Evolutionary conservation across 2,888 invertebrate species (phyloP), one percentile per base, ranked within the genome.

Genomic region (Lasioglossum malachurum): DNA sequence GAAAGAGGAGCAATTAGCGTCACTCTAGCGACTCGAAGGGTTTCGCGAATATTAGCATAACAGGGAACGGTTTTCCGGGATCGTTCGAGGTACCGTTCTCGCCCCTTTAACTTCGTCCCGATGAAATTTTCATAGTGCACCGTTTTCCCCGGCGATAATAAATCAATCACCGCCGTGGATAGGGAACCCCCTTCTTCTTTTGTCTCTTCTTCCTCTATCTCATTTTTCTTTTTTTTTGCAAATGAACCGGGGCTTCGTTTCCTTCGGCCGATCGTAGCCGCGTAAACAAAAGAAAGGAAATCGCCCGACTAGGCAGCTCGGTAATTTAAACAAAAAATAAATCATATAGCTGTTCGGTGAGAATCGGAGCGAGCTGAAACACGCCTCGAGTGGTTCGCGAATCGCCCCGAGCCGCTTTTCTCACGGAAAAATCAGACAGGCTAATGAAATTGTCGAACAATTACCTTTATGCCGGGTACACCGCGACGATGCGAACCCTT

Each of bases 301-400:
- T 53, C 78, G 75, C 71, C 75, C 72, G 84, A 75, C 83, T 84
- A 72, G 78, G 84, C 72, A 69, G 84, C 74, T 38, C 75, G 78
- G 44, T 67, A 83, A 75, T 84, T 78, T 78, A 75, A 79, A 85
- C 72, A 84, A 84, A 84, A 79, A 79, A 79, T 85, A 85, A 84
- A 84, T 85, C 84, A 85, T 84, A 64, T 84, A 64, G 71, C 73
- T 75, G 38, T 35, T 31, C 84, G 78, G 85, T 85, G 85, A 84
- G 85, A 85, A 85, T 84, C 75, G 75, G 85, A 79, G 79, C 85
- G 85, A 84, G 85, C 44, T 84, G 84, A 85, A 85, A 84, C 85
- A 84, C 73, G 85, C 60, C 60, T 67, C 78, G 44, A 81, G 74
- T 27, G 78, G 71, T 78, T 78, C 57, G 16, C 46, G 19, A 14